A percentile compares a stretch with the other conserved stretches of the same genome.
These are phyloP conservation scores for Ridgeia piscesae DNA, from an alignment of 1,140 invertebrate genomes.

Conservation along the genomic window DNA sequence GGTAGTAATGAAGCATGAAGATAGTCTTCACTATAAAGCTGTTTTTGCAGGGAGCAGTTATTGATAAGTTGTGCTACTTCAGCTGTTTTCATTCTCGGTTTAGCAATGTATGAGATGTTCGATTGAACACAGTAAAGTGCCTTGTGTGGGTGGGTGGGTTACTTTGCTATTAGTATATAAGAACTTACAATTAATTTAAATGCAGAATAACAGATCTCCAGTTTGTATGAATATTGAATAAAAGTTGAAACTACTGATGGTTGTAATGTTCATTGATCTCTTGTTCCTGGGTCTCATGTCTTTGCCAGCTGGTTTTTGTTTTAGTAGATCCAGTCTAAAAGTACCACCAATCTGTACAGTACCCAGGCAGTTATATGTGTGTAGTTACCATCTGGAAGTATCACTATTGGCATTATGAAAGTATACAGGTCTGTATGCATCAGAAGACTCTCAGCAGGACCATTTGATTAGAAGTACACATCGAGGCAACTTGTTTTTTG, in stretches of 20 bases:
- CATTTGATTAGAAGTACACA: neutral
- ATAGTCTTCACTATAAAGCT: too few species aligned
- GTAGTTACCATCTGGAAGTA: neutral
- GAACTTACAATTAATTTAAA: too few species aligned
- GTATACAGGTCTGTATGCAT: neutral
- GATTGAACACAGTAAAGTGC: too few species aligned
- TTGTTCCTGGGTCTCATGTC: neutral
- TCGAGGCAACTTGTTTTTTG: neutral
- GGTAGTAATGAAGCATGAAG: too few species aligned
- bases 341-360: neutral
- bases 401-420: neutral
- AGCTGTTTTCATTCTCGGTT: too few species aligned
- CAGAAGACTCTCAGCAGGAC: neutral
- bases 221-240: neutral
- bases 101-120: too few species aligned
- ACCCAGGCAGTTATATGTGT: neutral
- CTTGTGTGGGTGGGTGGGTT: too few species aligned
- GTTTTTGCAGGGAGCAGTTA: too few species aligned
- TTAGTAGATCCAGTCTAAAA: neutral
- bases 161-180: too few species aligned
- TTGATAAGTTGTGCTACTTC: too few species aligned
- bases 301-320: too few species aligned
- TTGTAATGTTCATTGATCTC: neutral
- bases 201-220: too few species aligned
- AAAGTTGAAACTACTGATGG: neutral